Base-by-base conservation (phyloP, 2,113 vertebrate species). In the Erythrolamprus reginae region DNA sequence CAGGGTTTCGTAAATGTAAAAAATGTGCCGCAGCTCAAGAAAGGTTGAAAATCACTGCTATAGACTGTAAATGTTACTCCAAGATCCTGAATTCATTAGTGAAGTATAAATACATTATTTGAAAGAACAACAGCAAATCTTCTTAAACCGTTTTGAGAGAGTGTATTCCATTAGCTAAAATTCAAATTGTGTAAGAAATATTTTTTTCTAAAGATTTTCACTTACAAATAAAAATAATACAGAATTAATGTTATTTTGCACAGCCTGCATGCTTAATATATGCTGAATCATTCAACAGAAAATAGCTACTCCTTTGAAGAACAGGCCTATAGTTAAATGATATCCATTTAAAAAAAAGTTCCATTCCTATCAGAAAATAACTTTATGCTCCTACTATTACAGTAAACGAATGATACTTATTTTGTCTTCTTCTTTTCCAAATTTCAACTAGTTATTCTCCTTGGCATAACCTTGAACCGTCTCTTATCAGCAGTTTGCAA, bases 371-470 rank as follows among this genome's bases (percentile, higher is more conserved):
- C 21, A 82, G 53, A 82, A 89, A 89, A 28, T 2, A 89, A 26
- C 26, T 77, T 45, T 47, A 89, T 58, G 26, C 1, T 26, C 33
- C 12, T 52, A 15, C 10, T 19, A 91, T 51, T 89, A 86, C 51
- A 87, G 8, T 86, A 77, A 24, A 84, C 15, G 5, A 93, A 47
- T 2, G 82, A 89, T 51, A 51, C 91, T 70, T 90, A 88, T 88
- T 89, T 91, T 65, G 33, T 56, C 86, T 92, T 77, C 53, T 89
- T 24, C 48, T 86, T 55, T 52, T 91, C 17, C 19, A 52, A 45
- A 89, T 65, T 89, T 42, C 7, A 33, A 17, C 13, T 24, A 45
- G 48, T 50, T 87, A 33, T 52, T 86, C 48, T 45, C 26, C 10
- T 86, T 86, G 23, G 19, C n/a, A 47, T 21, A 91, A 82, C 38